phyloP scores from a whole-genome alignment of 2,888 invertebrate species.

The Leptopilina syphax region DNA sequence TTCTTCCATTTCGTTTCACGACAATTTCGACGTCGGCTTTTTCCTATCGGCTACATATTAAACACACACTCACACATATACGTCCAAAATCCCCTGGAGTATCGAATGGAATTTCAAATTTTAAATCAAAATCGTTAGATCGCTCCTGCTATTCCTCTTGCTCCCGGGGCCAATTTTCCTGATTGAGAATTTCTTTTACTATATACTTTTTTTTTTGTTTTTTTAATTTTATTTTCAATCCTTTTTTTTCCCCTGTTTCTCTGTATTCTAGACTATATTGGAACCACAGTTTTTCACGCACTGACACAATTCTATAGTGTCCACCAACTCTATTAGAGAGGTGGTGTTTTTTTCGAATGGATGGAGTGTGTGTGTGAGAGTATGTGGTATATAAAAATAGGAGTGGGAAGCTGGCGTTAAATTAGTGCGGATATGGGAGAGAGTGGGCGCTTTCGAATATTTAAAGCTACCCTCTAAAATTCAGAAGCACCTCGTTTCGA shows the following conservation, averaged over 20 bases:
- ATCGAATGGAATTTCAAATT: conserved; percentile 53
- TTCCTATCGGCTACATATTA: conserved; percentile 8
- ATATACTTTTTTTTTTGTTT: conserved; percentile 46
- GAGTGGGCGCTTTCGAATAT: conserved; percentile 60
- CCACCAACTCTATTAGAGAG: conserved; percentile 46
- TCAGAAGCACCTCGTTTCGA: conserved; percentile 60
- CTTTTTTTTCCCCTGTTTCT: conserved; percentile 22
- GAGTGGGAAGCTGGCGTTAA: conserved; percentile 50
- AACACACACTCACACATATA: neutral
- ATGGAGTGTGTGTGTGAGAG: neutral
- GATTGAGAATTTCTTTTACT: conserved; percentile 54
- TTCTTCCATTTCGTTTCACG: conserved; percentile 63
- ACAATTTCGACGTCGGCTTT: conserved; percentile 49
- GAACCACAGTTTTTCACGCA: conserved; percentile 33
- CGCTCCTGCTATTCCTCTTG: conserved; percentile 24
- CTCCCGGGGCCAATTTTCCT: conserved; percentile 50
- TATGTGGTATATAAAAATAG: too few species aligned
- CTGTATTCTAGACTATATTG: neutral
- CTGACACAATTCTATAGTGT: conserved; percentile 42
- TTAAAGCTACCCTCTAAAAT: conserved; percentile 65
- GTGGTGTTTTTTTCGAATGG: neutral
- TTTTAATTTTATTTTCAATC: conserved; percentile 47
- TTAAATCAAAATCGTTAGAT: conserved; percentile 50
- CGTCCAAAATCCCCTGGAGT: conserved; percentile 4
- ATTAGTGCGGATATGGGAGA: conserved; percentile 41